These are phyloP conservation scores for Megamerina dolium DNA, from an alignment of 2,888 invertebrate species.

Conservation along the genomic window DNA sequence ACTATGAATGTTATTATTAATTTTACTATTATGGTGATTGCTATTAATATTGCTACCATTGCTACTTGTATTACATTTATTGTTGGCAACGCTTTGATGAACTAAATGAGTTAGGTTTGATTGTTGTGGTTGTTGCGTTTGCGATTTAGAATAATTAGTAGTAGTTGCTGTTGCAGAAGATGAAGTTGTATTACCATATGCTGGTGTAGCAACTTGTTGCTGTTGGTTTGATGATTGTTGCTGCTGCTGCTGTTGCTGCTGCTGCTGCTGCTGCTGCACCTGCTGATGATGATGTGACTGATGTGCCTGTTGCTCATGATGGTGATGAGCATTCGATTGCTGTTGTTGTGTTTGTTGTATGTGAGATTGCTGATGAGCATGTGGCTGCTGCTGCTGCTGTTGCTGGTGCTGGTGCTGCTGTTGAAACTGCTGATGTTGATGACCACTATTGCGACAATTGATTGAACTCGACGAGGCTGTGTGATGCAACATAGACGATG, in stretches of 20 bases:
- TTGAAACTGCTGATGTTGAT: slow-evolving; percentile 24
- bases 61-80: slow-evolving; percentile 24
- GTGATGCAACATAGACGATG: slow-evolving; percentile 39
- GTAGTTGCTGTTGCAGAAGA: slow-evolving; percentile 11
- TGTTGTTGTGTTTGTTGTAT: slow-evolving; percentile 52
- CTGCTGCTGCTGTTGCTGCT: slow-evolving; percentile 21
- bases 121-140: slow-evolving; percentile 13
- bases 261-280: slow-evolving; percentile 51
- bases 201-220: slow-evolving; percentile 21
- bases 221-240: slow-evolving; percentile 23
- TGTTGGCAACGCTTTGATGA: slow-evolving; percentile 16
- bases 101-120: slow-evolving; percentile 14
- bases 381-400: slow-evolving; percentile 24
- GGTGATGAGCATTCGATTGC: too few relatives aligned
- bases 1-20: too few relatives aligned
- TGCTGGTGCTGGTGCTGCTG: slow-evolving; percentile 31
- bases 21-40: slow-evolving; percentile 20
- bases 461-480: slow-evolving; percentile 31
- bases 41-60: slow-evolving; percentile 20
- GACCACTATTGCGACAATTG: slow-evolving; percentile 30
- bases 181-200: slow-evolving; percentile 20
- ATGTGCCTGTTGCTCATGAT: slow-evolving; percentile 28
- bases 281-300: slow-evolving; percentile 23
- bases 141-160: slow-evolving; percentile 22
- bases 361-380: slow-evolving; percentile 42